Conservation (phyloP, 2,113 vertebrate species). For the Gobius niger region DNA sequence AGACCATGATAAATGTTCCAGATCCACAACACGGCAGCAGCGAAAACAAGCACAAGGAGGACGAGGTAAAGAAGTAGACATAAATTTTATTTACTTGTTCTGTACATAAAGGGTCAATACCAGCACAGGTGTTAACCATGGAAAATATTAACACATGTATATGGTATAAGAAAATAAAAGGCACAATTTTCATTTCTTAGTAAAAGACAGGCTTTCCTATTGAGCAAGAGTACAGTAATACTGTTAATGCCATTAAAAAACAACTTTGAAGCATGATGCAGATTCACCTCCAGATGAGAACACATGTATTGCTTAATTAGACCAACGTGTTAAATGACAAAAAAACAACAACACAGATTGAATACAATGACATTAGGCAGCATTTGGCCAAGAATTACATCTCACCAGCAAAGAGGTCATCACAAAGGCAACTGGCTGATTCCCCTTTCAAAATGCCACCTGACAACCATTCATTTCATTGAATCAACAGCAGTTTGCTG, state of each 20-base stretch:
- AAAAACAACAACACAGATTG: conserved; percentile 29
- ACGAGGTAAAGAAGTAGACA: conserved; percentile 79
- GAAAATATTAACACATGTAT: conserved; percentile 84
- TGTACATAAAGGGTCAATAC: conserved; percentile 81
- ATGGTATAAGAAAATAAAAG: conserved; percentile 91
- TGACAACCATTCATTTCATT: conserved; percentile 50
- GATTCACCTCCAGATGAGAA: conserved; percentile 51
- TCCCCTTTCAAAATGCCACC: conserved; percentile 65
- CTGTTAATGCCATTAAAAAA: conserved; percentile 93
- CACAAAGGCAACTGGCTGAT: conserved; percentile 75
- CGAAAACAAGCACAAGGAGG: conserved; percentile 10
- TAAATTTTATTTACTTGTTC: conserved; percentile 90
- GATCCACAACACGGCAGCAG: conserved; percentile 47
- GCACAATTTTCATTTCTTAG: conserved; percentile 83
- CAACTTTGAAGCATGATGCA: conserved; percentile 56
- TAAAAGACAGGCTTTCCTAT: conserved; percentile 81
- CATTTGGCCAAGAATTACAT: conserved; percentile 54
- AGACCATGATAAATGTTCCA: conserved; percentile 54
- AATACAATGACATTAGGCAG: conserved; percentile 73
- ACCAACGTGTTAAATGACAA: conserved; percentile 29
- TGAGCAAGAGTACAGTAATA: conserved; percentile 89
- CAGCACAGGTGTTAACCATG: conserved; percentile 83
- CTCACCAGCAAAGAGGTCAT: conserved; percentile 67
- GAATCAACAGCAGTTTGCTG: conserved; percentile 52
- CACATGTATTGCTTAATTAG: conserved; percentile 74